Conservation (phyloP, 2,888 invertebrate genomes). For the Oligia fasciuncula region DNA sequence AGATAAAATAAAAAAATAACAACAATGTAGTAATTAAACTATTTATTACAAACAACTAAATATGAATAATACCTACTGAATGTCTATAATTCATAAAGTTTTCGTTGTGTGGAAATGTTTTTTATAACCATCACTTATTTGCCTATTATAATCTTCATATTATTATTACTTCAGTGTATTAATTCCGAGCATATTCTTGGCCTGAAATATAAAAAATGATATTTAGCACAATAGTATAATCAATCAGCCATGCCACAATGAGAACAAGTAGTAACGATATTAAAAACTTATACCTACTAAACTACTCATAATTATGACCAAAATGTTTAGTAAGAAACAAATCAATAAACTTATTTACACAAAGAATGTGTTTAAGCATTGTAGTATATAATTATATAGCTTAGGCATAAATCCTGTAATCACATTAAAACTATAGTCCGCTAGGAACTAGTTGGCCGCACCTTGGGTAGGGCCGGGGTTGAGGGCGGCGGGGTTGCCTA, state of each 20-base stretch:
- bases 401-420: neutral
- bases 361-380: constrained; percentile 26
- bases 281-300: neutral
- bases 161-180: constrained; percentile 83
- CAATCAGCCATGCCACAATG: neutral
- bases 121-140: constrained; percentile 54
- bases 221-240: constrained; percentile 34
- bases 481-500: too few species aligned
- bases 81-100: constrained; percentile 47
- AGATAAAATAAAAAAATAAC: constrained; percentile 63
- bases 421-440: too few species aligned
- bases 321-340: constrained; percentile 42
- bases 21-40: constrained; percentile 80
- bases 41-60: constrained; percentile 79
- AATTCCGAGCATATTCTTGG: constrained; percentile 87
- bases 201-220: constrained; percentile 77
- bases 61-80: constrained; percentile 55
- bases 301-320: constrained; percentile 18
- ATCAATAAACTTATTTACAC: constrained; percentile 59
- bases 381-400: neutral
- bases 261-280: constrained; percentile 6
- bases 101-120: constrained; percentile 53
- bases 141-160: constrained; percentile 65
- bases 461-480: too few species aligned
- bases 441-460: too few species aligned